Conservation (phyloP, 2,113 vertebrate genomes). For the Scortum barcoo region DNA sequence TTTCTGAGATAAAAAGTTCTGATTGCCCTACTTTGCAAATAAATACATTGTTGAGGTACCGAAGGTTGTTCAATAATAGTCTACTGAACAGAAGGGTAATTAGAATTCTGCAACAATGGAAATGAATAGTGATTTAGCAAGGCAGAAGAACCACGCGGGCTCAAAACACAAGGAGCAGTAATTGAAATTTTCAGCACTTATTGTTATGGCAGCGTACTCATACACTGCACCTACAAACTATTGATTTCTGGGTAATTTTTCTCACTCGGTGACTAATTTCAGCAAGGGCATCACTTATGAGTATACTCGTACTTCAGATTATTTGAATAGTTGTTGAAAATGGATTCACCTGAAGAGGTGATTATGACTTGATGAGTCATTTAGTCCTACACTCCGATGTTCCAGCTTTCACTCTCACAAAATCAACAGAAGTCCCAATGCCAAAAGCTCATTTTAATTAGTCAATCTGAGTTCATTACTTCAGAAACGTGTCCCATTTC, state of each 20-base stretch:
- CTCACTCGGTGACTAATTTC: neutral
- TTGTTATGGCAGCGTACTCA: neutral
- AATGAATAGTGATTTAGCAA: neutral
- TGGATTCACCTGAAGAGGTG: constrained; percentile 50
- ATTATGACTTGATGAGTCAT: constrained; percentile 55
- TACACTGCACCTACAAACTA: neutral
- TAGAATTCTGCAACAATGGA: neutral
- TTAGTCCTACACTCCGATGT: constrained; percentile 30
- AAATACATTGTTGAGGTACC: neutral
- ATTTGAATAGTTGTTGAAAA: constrained; percentile 45
- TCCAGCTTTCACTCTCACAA: constrained; percentile 34
- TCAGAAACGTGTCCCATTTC: constrained; percentile 45
- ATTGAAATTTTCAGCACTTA: neutral
- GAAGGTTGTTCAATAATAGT: neutral
- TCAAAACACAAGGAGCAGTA: neutral
- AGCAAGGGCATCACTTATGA: constrained; percentile 20
- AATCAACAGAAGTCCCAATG: constrained; percentile 47
- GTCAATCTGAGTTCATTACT: constrained; percentile 58
- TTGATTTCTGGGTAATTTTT: constrained; percentile 17
- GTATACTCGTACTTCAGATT: constrained; percentile 6
- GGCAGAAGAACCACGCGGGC: neutral
- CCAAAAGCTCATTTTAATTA: constrained; percentile 64
- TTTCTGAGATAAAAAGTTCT: neutral
- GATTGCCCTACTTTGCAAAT: neutral
- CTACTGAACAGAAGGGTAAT: too few species aligned